Evolutionary conservation across 2,888 invertebrate species (phyloP).

Genomic region (Dolomedes plantarius): DNA sequence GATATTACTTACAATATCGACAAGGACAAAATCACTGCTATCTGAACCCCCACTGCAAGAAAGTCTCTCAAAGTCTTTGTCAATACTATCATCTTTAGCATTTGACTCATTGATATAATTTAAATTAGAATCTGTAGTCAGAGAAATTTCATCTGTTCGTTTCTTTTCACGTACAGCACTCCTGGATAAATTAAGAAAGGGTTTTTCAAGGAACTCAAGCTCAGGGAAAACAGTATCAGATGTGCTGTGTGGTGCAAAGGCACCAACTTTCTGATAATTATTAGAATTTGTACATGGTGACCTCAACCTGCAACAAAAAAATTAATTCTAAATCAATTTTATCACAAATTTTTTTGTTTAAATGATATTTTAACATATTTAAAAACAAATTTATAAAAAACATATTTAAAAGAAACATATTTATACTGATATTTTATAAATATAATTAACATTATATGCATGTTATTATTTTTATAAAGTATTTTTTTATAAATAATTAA

Average conservation of each 20-base stretch:
- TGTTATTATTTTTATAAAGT: too few species aligned
- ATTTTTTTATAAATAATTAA: too few species aligned
- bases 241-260: slow-evolving; percentile 74
- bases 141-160: background rate
- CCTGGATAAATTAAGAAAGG: slow-evolving; percentile 41
- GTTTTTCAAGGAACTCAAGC: slow-evolving; percentile 41
- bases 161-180: background rate
- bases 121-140: slow-evolving; percentile 31
- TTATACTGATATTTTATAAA: too few species aligned
- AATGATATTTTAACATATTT: too few species aligned
- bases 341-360: too few species aligned
- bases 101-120: slow-evolving; percentile 11
- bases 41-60: slow-evolving; percentile 79
- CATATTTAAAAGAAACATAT: too few species aligned
- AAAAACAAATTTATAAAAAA: too few species aligned
- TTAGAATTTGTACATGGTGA: slow-evolving; percentile 5
- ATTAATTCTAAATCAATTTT: too few species aligned
- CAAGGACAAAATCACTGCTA: slow-evolving; percentile 84
- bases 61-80: slow-evolving; percentile 75
- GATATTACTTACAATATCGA: slow-evolving; percentile 84
- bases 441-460: too few species aligned
- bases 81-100: background rate
- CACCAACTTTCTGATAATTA: slow-evolving; percentile 74
- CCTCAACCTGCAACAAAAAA: background rate
- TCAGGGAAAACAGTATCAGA: slow-evolving; percentile 49